Evolutionary conservation across 2,113 vertebrate genomes (phyloP), one percentile per base, ranked within the genome.

Genomic region (Petromus typicus): DNA sequence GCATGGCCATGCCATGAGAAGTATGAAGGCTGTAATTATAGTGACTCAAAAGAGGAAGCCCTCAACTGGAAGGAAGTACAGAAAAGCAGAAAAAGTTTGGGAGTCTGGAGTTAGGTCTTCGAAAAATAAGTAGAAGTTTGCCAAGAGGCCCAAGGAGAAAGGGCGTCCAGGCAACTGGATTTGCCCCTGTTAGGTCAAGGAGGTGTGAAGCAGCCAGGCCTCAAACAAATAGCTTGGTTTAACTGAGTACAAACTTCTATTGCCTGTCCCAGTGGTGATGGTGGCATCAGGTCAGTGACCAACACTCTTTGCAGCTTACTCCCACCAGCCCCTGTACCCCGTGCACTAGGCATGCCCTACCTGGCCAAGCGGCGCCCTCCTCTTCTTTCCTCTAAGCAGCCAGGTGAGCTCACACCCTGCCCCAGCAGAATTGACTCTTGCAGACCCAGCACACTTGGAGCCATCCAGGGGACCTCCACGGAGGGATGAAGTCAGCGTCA

Each of bases 331-430:
- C 96, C 85, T 73, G 81, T 37, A 82, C 66, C 23, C 40, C n/a
- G 90, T 90, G 78, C 48, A 51, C 63, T 85, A 95, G 92, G 90
- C 54, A 84, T 32, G 32, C 92, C 97, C 96, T 97, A 97, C 97
- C 97, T 97, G 97, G 88, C 61, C 85, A 97, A 67, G 94, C 85
- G 76, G 63, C 17, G 85, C 95, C 89, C 67, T 97, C 97, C 78
- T 97, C 97, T 97, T 97, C 97, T 69, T 88, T 97, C 73, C 95
- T 97, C 64, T 95, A 91, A 96, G 94, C 97, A 94, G 92, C 56
- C 90, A 93, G 90, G 92, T 96, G 94, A 96, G 95, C 73, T 95
- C 95, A 95, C 78, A 93, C 71, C 90, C 86, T 56, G 95, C 89
- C 87, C 71, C 83, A 75, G 92, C 30, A 0, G 76, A 54, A 37